A percentile compares a stretch with the other conserved stretches of the same genome.
Conservation (phyloP, 1,140 invertebrate genomes). For the Plectus sambesii region DNA sequence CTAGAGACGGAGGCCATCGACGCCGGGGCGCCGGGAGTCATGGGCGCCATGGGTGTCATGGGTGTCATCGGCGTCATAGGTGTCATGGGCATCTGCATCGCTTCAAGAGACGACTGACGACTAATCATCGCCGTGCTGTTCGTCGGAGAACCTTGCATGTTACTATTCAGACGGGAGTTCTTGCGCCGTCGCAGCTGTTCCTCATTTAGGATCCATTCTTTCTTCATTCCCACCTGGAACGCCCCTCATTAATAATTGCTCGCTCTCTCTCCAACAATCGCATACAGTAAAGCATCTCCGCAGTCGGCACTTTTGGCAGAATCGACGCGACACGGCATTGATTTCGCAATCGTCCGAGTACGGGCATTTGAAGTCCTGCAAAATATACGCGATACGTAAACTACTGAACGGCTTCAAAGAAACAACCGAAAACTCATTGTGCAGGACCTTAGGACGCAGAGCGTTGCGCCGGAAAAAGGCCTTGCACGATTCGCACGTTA, state of each 20-base stretch:
- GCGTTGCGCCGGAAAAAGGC: conserved; percentile 93
- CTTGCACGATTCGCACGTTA: conserved; percentile 94
- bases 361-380: conserved; percentile 76
- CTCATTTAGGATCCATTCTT: conserved; percentile 92
- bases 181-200: conserved; percentile 65
- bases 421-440: conserved; percentile 5
- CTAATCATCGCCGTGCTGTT: too few relatives aligned
- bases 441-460: conserved; percentile 66
- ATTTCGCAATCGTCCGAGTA: conserved; percentile 84
- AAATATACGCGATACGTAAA: conserved; percentile 20
- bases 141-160: too few relatives aligned
- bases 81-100: too few relatives aligned
- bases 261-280: conserved; percentile 48
- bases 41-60: too few relatives aligned
- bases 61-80: too few relatives aligned
- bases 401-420: background rate
- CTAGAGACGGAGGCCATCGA: too few relatives aligned
- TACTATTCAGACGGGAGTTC: conserved; percentile 77
- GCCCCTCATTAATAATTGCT: conserved; percentile 55
- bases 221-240: conserved; percentile 56
- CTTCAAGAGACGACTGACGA: too few relatives aligned
- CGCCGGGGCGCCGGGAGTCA: too few relatives aligned
- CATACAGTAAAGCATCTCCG: conserved; percentile 46
- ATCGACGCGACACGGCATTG: conserved; percentile 74
- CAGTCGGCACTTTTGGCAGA: conserved; percentile 85